These are phyloP conservation scores for Scarus forsteni DNA, from an alignment of 2,797 vertebrate species.

Conservation along the genomic window DNA sequence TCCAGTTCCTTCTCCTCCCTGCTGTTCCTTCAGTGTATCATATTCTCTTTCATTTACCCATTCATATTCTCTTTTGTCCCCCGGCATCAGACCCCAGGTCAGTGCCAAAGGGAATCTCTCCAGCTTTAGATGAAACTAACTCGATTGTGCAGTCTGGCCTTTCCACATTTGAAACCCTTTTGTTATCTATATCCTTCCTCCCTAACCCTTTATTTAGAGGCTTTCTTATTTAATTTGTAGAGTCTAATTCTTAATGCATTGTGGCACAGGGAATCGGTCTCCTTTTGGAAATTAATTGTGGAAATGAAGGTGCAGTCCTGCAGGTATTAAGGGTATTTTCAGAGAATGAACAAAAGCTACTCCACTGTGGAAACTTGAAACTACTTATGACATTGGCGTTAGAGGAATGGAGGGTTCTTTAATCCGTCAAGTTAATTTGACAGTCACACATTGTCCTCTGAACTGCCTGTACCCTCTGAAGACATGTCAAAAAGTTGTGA, in stretches of 20 bases:
- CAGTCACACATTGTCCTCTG: slow-evolving; percentile 4
- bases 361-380: not conserved
- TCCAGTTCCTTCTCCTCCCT: slow-evolving; percentile 44
- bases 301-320: slow-evolving; percentile 28
- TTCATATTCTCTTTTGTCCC: slow-evolving; percentile 50
- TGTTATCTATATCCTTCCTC: slow-evolving; percentile 23
- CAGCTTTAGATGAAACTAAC: slow-evolving; percentile 47
- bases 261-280: not conserved
- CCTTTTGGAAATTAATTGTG: slow-evolving; percentile 23
- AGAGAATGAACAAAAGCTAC: slow-evolving; percentile 16
- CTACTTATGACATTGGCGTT: not conserved
- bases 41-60: slow-evolving; percentile 54
- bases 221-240: slow-evolving; percentile 20
- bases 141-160: slow-evolving; percentile 44
- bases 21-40: slow-evolving; percentile 23
- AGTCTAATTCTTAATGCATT: slow-evolving; percentile 8
- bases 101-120: slow-evolving; percentile 41
- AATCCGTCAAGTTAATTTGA: slow-evolving; percentile 14
- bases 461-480: slow-evolving; percentile 7
- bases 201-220: slow-evolving; percentile 14
- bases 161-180: slow-evolving; percentile 14
- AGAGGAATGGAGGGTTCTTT: not conserved
- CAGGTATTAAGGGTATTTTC: slow-evolving; percentile 27
- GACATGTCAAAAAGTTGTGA: slow-evolving; percentile 10
- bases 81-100: slow-evolving; percentile 56